Percentiles rank a stretch among this genome's conserved stretches.
Evolutionary conservation across 1,140 invertebrate genomes (phyloP).

Genomic region (Pogonognathellus flavescens): DNA sequence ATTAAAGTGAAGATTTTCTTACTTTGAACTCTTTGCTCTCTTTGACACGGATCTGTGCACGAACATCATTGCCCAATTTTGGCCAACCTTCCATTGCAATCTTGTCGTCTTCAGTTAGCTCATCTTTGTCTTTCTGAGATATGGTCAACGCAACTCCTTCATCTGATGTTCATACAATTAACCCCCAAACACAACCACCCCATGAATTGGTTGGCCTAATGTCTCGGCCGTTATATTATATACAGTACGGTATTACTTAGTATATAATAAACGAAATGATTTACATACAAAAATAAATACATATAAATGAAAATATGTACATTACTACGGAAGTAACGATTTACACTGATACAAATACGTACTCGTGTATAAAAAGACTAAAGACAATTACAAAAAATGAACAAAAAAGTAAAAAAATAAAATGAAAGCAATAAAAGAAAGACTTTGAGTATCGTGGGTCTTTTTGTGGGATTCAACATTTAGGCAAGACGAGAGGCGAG

Average conservation of each 20-base stretch:
- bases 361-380: not conserved
- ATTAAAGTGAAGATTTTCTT: constrained; percentile 59
- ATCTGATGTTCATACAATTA: constrained; percentile 44
- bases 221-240: constrained; percentile 23
- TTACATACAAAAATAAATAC: not conserved
- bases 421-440: constrained; percentile 2
- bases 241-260: not conserved
- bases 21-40: constrained; percentile 99
- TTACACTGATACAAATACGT: constrained; percentile 21
- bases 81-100: constrained; percentile 93
- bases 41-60: constrained; percentile 89
- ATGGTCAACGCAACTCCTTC: constrained; percentile 44
- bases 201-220: constrained; percentile 30
- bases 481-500: constrained; percentile 31
- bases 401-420: constrained; percentile 7
- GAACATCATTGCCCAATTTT: constrained; percentile 85
- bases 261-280: not conserved
- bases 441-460: constrained; percentile 47
- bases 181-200: constrained; percentile 32
- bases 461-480: constrained; percentile 3
- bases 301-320: not conserved
- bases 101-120: constrained; percentile 83
- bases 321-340: not conserved
- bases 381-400: constrained; percentile 16
- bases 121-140: constrained; percentile 66